These are phyloP conservation scores for Lithosia quadra DNA, from an alignment of 2,888 invertebrate genomes.

Conservation along the genomic window DNA sequence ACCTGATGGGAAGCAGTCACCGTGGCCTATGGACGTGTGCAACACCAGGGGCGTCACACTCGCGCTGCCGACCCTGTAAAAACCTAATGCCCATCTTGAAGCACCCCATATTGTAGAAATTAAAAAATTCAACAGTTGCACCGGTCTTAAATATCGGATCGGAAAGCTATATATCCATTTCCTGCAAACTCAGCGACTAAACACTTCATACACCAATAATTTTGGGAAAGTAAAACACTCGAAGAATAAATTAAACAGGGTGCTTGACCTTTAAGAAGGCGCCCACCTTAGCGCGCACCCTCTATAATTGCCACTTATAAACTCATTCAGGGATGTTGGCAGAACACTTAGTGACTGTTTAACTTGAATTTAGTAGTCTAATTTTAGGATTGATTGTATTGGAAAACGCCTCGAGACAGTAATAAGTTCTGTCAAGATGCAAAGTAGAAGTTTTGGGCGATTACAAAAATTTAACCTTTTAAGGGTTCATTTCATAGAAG, in stretches of 20 bases:
- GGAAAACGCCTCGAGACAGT: background rate
- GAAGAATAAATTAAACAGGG: constrained; percentile 4
- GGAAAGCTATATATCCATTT: background rate
- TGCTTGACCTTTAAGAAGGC: constrained; percentile 13
- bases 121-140: background rate
- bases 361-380: constrained; percentile 9
- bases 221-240: background rate
- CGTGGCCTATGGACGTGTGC: too few species aligned
- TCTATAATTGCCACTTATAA: constrained; percentile 21
- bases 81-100: too few species aligned
- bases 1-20: too few species aligned
- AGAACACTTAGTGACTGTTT: constrained; percentile 8
- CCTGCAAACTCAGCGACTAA: background rate
- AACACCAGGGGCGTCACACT: too few species aligned
- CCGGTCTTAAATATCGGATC: background rate
- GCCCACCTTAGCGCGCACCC: constrained; percentile 10
- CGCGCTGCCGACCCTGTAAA: too few species aligned
- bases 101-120: too few species aligned
- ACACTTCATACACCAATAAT: background rate
- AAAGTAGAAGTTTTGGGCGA: background rate
- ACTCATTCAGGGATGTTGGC: constrained; percentile 6
- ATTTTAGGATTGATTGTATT: constrained; percentile 12
- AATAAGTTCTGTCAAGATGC: background rate
- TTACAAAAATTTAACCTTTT: background rate
- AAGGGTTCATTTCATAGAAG: too few species aligned